phyloP scores from a whole-genome alignment of 2,113 vertebrate species.

The Corvus hawaiiensis region DNA sequence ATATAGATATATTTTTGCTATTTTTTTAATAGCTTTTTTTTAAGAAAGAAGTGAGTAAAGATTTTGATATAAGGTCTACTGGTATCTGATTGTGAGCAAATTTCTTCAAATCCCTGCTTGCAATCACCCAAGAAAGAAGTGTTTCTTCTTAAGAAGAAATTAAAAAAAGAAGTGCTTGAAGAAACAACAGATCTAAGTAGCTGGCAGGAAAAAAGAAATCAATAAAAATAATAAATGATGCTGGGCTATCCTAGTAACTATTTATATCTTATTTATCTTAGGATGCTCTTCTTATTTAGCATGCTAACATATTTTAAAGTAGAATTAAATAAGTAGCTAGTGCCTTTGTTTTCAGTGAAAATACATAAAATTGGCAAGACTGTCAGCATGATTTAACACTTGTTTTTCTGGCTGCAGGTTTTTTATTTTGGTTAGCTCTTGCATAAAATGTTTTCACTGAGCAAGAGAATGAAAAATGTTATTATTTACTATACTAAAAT shows the following conservation, averaged over 20 bases:
- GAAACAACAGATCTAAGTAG: neutral
- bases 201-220: neutral
- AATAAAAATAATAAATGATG: slow-evolving; percentile 18
- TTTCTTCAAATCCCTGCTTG: slow-evolving; percentile 32
- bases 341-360: slow-evolving; percentile 1
- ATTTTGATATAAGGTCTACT: neutral
- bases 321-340: neutral
- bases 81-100: neutral
- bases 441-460: neutral
- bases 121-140: slow-evolving; percentile 1
- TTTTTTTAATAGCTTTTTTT: neutral
- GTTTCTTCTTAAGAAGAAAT: neutral
- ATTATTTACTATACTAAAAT: neutral
- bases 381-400: neutral
- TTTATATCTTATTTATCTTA: slow-evolving; percentile 40
- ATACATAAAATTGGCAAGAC: neutral
- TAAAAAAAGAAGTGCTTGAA: slow-evolving; percentile 36
- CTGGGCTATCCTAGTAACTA: slow-evolving; percentile 30
- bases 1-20: neutral
- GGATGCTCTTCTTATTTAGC: neutral
- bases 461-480: neutral
- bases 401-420: neutral
- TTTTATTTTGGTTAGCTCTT: neutral
- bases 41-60: neutral
- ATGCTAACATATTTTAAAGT: slow-evolving; percentile 33